Conservation (phyloP, 1,140 invertebrate genomes). For the Drosophila prosaltans region DNA sequence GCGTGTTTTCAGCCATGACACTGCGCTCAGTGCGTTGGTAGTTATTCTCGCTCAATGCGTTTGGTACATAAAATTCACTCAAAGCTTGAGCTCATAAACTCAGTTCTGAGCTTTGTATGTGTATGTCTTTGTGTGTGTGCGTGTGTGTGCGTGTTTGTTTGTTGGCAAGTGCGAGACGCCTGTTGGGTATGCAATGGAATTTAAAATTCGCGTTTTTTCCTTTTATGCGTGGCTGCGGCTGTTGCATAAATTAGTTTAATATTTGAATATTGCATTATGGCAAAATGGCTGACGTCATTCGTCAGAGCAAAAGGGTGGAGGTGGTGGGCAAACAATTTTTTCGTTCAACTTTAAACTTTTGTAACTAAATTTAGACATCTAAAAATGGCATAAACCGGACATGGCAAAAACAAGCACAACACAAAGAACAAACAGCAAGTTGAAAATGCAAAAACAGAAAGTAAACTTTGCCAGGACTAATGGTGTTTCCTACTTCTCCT, state of each 20-base stretch:
- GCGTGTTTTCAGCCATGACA: conserved; percentile 26
- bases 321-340: conserved; percentile 31
- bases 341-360: conserved; percentile 72
- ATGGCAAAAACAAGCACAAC: conserved; percentile 18
- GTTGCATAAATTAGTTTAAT: conserved; percentile 69
- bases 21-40: conserved; percentile 4
- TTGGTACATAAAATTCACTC: conserved; percentile 19
- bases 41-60: conserved; percentile 1
- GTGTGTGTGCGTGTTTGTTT: too few species aligned
- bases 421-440: conserved; percentile 14
- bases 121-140: neutral
- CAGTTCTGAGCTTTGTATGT: conserved; percentile 8
- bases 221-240: conserved; percentile 6
- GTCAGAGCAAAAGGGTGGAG: neutral
- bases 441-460: conserved; percentile 17
- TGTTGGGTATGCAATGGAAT: conserved; percentile 52
- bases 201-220: conserved; percentile 36
- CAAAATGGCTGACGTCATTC: conserved; percentile 56
- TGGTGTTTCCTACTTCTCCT: neutral
- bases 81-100: conserved; percentile 6
- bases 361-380: conserved; percentile 50
- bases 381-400: conserved; percentile 18
- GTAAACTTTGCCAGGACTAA: conserved; percentile 28
- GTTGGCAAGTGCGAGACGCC: conserved; percentile 28
- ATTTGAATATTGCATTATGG: conserved; percentile 66